Conservation (phyloP, 2,888 invertebrate genomes). For the Noctuana brunneofusca region DNA sequence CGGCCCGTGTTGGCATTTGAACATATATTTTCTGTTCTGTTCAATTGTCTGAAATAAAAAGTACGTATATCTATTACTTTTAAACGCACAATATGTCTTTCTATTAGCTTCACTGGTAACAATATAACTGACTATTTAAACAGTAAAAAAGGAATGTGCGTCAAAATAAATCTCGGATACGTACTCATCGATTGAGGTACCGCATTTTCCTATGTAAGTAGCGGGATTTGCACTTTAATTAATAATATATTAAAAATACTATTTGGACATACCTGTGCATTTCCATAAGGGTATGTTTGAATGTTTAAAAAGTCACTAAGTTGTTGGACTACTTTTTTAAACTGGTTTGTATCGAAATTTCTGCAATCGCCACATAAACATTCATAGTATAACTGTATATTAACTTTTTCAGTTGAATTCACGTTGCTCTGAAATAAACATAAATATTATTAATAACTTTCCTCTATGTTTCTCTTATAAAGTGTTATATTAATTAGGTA, state of each 20-base stretch:
- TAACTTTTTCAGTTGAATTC: constrained; percentile 33
- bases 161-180: no score
- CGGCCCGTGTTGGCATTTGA: constrained; percentile 89
- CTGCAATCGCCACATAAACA: constrained; percentile 46
- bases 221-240: no score
- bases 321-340: constrained; percentile 37
- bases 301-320: constrained; percentile 42
- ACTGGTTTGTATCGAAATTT: constrained; percentile 37
- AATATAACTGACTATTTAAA: no score
- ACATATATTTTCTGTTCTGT: constrained; percentile 52
- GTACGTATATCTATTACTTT: background rate
- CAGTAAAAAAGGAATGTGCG: no score
- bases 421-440: background rate
- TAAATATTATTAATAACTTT: background rate
- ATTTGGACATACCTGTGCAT: constrained; percentile 44
- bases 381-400: constrained; percentile 51
- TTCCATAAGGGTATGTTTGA: constrained; percentile 50
- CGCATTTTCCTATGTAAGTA: no score
- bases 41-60: constrained; percentile 41
- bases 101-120: no score
- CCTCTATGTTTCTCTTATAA: background rate
- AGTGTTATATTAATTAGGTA: background rate
- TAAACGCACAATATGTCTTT: no score
- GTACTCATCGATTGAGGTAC: no score
- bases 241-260: no score